Evolutionary conservation across 35 echinoderm and acorn worm species (phyloP), one percentile per base, ranked within the genome.

Genomic region (Patiria miniata): DNA sequence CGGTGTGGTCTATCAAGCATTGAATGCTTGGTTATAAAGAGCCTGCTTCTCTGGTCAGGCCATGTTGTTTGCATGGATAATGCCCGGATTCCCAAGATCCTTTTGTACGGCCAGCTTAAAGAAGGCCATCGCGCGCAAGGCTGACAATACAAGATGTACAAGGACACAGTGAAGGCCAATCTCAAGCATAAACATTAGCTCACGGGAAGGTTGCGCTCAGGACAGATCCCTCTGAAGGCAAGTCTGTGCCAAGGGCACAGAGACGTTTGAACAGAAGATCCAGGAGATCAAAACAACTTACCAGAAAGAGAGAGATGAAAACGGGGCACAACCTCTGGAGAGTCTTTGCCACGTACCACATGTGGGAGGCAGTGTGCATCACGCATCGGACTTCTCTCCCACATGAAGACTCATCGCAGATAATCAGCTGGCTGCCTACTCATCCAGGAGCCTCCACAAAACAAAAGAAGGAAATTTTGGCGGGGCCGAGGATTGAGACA

Each of bases 31-130:
- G 19, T 78, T 0, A 2, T 78, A 0, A 33, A 86, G 53, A 0
- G 22, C 12, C 68, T 80, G 77, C 89, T 91, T 8, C 65, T 38
- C 7, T 91, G 83, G 83, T 34, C 83, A 17, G 90, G 90, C 2
- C 53, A 82, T 68, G n/a, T 89, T 15, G 8, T 23, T 15, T 19
- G 77, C 17, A 89, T 89, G 78, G 42, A 65, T 19, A 21, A 65
- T 32, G 21, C 12, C 60, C 14, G 60, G 22, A 65, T 65, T 32
- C 60, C 60, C 12, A 65, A 65, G 30, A n/a, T 26, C 7, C 60
- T 65, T 9, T 22, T 65, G 21, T 65, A 65, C 30, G n/a, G 60
- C 8, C 21, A 65, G 30, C 22, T 65, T 9, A 32, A n/a, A 22
- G 14, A 65, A 21, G 60, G n/a, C 7, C 21, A 22, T 8, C 60